Base-by-base conservation (phyloP, 2,888 invertebrate species). In the Cylindroiulus punctatus region DNA sequence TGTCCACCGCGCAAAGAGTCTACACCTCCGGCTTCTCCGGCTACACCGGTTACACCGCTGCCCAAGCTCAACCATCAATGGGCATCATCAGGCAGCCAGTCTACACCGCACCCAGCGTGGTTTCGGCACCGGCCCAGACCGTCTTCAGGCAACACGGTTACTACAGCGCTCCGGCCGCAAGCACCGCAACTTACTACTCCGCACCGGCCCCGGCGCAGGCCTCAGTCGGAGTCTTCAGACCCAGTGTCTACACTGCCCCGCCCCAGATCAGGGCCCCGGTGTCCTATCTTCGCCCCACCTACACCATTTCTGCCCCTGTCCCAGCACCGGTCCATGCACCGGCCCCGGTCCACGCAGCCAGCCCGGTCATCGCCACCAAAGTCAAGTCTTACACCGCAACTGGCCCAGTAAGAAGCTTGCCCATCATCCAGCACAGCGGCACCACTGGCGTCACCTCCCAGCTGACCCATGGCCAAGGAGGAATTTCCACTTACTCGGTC, bases 341-440 rank as follows among this genome's bases (percentile, higher is more conserved):
- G 1, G 86, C 76, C 10, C 47, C 52, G 17, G 47, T 85, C 36
- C 85, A 85, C 17, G 81, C 76, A 40, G 76, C 65, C 10, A 47
- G 84, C 84, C 32, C 84, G 1, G 44, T 47, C 7, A 44, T 52
- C 44, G 84, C 84, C 26, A 84, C 84, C 32, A 84, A 84, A 26
- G 84, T 84, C 10, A 44, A 84, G 52, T 44, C 84, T 0, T 84
- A 84, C 52, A 84, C 44, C 14, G 52, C 84, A 5, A 84, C 84
- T 10, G 47, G 44, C 26, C 84, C 84, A 10, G 84, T 47, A 26
- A 47, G 52, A n/a, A 84, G 84, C 52, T 4, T 84, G 40, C 47
- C 47, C n/a, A 52, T 44, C 30, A 84, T 42, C 30, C 47, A 44
- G 12, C 47, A 32, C n/a, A 52, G 42, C 7, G 84, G 47, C 14